Evolutionary conservation across 2,888 invertebrate genomes (phyloP), one percentile per base, ranked within the genome.

Genomic region (Calameuta idolon): DNA sequence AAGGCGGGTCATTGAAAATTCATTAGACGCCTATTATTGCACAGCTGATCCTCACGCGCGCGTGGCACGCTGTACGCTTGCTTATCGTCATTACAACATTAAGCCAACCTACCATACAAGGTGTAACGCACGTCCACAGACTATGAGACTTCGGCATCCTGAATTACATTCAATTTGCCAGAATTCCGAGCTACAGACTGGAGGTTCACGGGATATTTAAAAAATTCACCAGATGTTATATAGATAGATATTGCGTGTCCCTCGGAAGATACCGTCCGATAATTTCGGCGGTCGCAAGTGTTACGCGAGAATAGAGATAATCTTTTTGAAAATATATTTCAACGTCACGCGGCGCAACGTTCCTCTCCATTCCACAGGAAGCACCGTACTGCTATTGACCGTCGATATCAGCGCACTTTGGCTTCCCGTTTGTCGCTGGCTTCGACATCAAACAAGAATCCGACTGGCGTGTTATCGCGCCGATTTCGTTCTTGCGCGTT

Each of bases 91-190:
- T 55, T 23, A 23, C 55, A 55, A 55, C 55, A 2, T 9, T 9
- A 9, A 23, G 1, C 5, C 55, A 80, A 80, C 82, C 31, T 84
- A 85, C 85, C 85, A 74, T 35, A 34, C 77, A 82, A 4, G 85
- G 78, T n/a, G 77, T 69, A 68, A 82, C 68, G 37, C 81, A 84
- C 34, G 73, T 78, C 79, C 80, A 79, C 33, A 83, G 76, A 34
- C 74, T 78, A 69, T 75, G 81, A 4, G 78, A 69, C 35, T 77
- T 79, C 69, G 78, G 71, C 34, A 75, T 31, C 11, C n/a, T 4
- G 55, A 55, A 55, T 23, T 23, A 23, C 1, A 55, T 15, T 55
- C 0, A 55, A 23, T 55, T 55, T 23, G 0, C 55, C 23, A 9
- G 23, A 55, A 55, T 55, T 23, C 55, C 9, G 9, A 33, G 0